A percentile compares a stretch with the other conserved stretches of the same genome.
phyloP scores from a whole-genome alignment of 2,113 vertebrate species.

The Noctilio leporinus region DNA sequence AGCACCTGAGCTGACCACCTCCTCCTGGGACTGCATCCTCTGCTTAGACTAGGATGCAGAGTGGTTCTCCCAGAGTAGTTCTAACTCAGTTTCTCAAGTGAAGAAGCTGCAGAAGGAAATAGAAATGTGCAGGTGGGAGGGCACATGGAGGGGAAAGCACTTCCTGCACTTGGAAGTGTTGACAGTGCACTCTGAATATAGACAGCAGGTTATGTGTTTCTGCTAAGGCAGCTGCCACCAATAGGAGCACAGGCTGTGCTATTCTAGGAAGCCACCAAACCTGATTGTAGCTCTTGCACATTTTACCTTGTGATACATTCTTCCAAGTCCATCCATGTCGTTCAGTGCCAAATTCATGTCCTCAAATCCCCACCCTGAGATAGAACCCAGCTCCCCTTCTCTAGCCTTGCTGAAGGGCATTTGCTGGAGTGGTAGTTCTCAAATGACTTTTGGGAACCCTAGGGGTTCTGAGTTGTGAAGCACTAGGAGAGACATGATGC shows the following conservation, averaged over 20 bases:
- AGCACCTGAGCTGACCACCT: neutral
- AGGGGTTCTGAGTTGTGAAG: neutral
- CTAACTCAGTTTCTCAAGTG: neutral
- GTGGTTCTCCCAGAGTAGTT: neutral
- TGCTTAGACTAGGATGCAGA: neutral
- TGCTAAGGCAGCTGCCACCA: neutral
- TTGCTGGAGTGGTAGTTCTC: neutral
- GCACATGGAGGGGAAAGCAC: neutral
- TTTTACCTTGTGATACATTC: constrained; percentile 55
- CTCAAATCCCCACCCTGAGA: neutral
- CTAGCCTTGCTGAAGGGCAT: neutral
- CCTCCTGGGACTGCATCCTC: neutral
- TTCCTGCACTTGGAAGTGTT: neutral
- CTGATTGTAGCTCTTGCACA: neutral
- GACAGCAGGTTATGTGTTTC: neutral
- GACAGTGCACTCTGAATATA: constrained; percentile 9
- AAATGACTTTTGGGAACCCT: neutral
- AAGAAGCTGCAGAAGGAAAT: neutral
- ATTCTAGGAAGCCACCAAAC: constrained; percentile 33
- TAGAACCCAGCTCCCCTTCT: neutral
- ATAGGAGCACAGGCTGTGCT: neutral
- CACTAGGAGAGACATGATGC: neutral
- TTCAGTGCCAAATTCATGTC: neutral
- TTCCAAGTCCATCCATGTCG: neutral
- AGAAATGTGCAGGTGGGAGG: neutral